Evolutionary conservation across 2,113 vertebrate genomes (phyloP), one percentile per base, ranked within the genome.

Genomic region (Psilopsiagon aurifrons): DNA sequence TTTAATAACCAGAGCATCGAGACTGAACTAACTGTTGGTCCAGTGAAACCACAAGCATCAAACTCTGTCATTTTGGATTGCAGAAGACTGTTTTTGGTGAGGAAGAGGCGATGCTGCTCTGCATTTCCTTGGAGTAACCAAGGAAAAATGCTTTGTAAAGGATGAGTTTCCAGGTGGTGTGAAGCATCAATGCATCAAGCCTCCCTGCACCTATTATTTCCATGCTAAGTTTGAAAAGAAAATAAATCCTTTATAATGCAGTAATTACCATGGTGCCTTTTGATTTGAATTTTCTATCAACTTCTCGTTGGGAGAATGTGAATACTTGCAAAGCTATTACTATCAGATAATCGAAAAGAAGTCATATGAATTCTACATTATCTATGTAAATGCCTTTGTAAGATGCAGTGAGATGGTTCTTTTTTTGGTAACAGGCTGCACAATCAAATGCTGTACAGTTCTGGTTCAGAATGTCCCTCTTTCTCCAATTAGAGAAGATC

Each of bases 381-480:
- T 94, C 59, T 97, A 73, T 67, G 84, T 90, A 90, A 96, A 90
- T 86, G 90, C 43, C 74, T 60, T 69, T 39, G 37, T 78, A 77
- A 88, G 91, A 94, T 94, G 86, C 78, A 96, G 68, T 47, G 39
- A 92, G 86, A 92, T 76, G 35, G 39, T 86, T 97, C 64, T 87
- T 82, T 92, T 94, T 94, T 95, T 77, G 88, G 84, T 82, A 95
- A 76, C 54, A 94, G 77, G 59, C 85, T 88, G 76, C 94, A 96
- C 29, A 86, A 87, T 87, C 96, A 96, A 82, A 88, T 73, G 77
- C 80, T 85, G 66, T 78, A 82, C 68, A 55, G 23, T 82, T 92
- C 85, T 86, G 60, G 57, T 74, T 93, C 90, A 89, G 67, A 78
- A 91, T 76, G 88, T 95, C 94, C 93, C 59, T 95, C 76, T 71